Percentiles rank a stretch among this genome's conserved stretches.
Conservation (phyloP, 2,113 vertebrate genomes). For the Astur gentilis region DNA sequence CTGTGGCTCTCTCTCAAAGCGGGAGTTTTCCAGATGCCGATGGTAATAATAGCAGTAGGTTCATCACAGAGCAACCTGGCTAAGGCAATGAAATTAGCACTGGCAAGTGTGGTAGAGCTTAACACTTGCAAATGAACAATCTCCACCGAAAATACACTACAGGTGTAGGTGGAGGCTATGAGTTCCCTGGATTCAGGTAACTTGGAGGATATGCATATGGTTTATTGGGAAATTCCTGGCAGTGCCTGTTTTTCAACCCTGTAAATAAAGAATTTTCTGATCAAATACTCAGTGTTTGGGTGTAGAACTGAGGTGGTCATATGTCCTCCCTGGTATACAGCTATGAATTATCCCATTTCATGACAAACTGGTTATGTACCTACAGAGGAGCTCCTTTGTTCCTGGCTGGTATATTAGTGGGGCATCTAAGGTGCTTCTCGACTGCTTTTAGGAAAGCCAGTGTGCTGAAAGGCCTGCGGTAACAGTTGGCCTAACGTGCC, state of each 20-base stretch:
- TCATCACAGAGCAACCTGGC: not conserved
- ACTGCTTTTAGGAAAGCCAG: not conserved
- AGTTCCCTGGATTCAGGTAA: not conserved
- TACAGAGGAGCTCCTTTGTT: not conserved
- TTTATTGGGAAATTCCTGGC: not conserved
- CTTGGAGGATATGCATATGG: not conserved
- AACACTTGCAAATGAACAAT: fast-evolving
- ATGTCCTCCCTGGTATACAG: not conserved
- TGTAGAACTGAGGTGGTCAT: not conserved
- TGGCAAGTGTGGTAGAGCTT: not conserved
- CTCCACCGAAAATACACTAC: not conserved
- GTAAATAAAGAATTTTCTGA: not conserved
- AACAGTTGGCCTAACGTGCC: not conserved
- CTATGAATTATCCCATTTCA: not conserved
- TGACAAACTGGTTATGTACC: not conserved
- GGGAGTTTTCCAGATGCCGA: not conserved
- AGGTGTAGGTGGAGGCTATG: not conserved
- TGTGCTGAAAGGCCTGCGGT: not conserved
- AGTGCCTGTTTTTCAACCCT: not conserved
- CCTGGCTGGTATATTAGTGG: not conserved
- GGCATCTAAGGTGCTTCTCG: not conserved
- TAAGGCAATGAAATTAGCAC: not conserved
- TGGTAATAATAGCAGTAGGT: not conserved
- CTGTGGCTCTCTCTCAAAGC: not conserved
- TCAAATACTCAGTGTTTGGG: not conserved